Conservation (phyloP, 2,797 vertebrate genomes). For the Anguilla anguilla region DNA sequence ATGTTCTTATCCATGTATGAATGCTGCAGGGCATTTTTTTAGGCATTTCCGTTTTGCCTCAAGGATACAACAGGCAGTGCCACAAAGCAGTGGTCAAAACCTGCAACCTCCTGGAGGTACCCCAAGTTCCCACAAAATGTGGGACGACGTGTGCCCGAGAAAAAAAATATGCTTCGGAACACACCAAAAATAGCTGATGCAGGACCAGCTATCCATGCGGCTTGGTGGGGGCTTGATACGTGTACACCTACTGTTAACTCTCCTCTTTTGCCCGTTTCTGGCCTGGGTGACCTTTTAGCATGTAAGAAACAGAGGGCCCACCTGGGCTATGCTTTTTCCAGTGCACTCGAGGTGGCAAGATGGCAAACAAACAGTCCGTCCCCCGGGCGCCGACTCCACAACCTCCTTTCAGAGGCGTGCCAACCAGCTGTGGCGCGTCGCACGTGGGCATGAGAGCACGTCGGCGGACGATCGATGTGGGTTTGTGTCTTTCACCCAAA, state of each 20-base stretch:
- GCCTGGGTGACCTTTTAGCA: not conserved
- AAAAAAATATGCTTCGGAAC: not conserved
- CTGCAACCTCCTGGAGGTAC: not conserved
- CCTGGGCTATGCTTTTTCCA: not conserved
- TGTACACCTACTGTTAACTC: not conserved
- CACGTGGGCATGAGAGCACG: not conserved
- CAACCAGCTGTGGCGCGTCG: slow-evolving; percentile 14
- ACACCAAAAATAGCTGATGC: not conserved
- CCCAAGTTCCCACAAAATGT: not conserved
- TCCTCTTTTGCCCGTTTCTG: not conserved
- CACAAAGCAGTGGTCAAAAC: not conserved
- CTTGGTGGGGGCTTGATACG: not conserved
- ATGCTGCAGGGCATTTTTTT: not conserved
- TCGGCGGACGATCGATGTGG: not conserved
- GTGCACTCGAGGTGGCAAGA: not conserved
- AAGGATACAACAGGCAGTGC: not conserved
- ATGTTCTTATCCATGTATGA: not conserved
- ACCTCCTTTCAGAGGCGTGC: not conserved
- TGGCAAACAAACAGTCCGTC: not conserved
- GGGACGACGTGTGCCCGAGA: not conserved
- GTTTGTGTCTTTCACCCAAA: slow-evolving; percentile 13
- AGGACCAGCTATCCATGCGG: not conserved
- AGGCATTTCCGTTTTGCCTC: not conserved
- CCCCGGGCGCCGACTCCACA: not conserved
- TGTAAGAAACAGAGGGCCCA: not conserved